Evolutionary conservation across 2,797 vertebrate species (phyloP), one percentile per base, ranked within the genome.

Genomic region (Sebastes oblongus): DNA sequence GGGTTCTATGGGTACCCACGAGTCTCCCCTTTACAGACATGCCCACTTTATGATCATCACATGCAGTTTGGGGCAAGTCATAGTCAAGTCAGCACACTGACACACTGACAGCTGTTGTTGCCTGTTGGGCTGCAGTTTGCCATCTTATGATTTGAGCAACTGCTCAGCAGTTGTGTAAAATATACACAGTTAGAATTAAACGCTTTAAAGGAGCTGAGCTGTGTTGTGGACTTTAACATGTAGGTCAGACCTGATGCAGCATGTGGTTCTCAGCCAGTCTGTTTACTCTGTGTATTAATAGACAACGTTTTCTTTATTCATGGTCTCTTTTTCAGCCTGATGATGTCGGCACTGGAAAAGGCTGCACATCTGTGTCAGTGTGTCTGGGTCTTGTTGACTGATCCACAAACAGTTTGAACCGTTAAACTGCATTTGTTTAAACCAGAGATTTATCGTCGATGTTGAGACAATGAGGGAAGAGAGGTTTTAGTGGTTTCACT

Each of bases 291-390:
- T 42, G 24, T 86, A 84, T 88, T 80, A 60, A 81, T 73, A 85
- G 75, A 55, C 46, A 0, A 16, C 0, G 2, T 59, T 61, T 73
- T 61, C 54, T 82, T 87, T 83, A 84, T 89, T 91, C 62, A 80
- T 78, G 74, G 14, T 68, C 16, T 59, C 34, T 24, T 27, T 59
- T 56, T 9, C 60, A 67, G 42, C n/a, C 75, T 3, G 75, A 69
- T 85, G 82, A 72, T 27, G 84, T 84, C 78, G 67, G 32, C 58
- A 0, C 2, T 6, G 52, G 50, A 67, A 55, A 20, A 2, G 56
- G 58, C 75, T 50, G 59, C 65, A 39, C 80, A 64, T 85, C 72
- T 81, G 78, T 82, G 81, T 76, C 79, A 56, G 81, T 66, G 75
- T 77, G 83, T 82, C 75, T 74, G 52, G 13, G 4, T 27, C 34